Conservation (phyloP, 37 sponge, comb jelly and placozoan genomes). For the Cliona cf. orientalis region DNA sequence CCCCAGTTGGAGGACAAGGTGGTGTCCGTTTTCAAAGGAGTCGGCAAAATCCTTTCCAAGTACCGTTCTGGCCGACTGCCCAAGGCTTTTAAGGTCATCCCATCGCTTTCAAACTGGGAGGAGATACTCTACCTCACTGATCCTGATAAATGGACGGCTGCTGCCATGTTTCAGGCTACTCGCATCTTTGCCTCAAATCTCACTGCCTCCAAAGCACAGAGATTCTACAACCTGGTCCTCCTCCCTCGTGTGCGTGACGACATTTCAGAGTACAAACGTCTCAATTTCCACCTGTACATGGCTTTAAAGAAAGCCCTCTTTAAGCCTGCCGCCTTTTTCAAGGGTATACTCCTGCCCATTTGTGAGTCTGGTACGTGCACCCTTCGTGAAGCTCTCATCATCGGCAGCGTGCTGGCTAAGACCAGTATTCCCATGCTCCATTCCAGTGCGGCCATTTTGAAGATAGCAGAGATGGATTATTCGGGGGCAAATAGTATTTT, state of each 20-base stretch:
- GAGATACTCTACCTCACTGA: constrained; percentile 90
- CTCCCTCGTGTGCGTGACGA: constrained; percentile 97
- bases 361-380: constrained; percentile 91
- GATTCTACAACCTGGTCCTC: constrained; percentile 94
- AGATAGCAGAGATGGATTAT: constrained; percentile 97
- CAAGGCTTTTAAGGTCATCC: constrained; percentile 97
- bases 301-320: constrained; percentile 95
- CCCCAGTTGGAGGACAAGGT: constrained; percentile 76
- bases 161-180: constrained; percentile 98
- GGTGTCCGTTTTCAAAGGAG: constrained; percentile 76
- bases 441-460: constrained; percentile 93
- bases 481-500: constrained; percentile 95
- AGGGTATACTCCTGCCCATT: constrained; percentile 93
- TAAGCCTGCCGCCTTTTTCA: constrained; percentile 99
- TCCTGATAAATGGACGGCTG: constrained; percentile 95
- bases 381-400: constrained; percentile 95
- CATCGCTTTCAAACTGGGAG: constrained; percentile 93
- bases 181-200: constrained; percentile 92
- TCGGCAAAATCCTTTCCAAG: constrained; percentile 88
- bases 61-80: constrained; percentile 96
- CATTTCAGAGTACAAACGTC: constrained; percentile 93
- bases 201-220: constrained; percentile 79
- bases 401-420: constrained; percentile 89
- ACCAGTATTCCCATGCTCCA: constrained; percentile 93
- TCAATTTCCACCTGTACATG: constrained; percentile 97